Conservation (phyloP, 2,113 vertebrate genomes). For the Eleginops maclovinus region DNA sequence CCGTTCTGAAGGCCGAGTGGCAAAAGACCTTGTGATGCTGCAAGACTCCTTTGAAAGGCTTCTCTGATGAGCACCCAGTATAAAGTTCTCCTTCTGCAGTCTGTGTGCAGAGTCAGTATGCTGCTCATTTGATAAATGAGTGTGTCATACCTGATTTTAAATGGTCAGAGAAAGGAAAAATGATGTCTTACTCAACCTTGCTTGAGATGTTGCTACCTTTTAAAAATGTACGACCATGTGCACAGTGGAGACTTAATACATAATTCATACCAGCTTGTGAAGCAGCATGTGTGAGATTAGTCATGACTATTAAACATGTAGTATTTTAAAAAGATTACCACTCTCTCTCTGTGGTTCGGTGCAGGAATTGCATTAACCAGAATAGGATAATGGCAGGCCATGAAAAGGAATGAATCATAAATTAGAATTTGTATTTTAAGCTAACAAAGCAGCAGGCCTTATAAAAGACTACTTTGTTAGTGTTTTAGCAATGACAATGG, state of each 20-base stretch:
- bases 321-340: slow-evolving; percentile 28
- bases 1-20: slow-evolving; percentile 51
- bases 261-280: slow-evolving; percentile 34
- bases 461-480: not conserved
- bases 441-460: slow-evolving; percentile 17
- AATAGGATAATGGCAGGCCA: slow-evolving; percentile 25
- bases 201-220: slow-evolving; percentile 6
- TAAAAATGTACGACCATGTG: slow-evolving; percentile 21
- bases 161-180: not conserved
- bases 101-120: slow-evolving; percentile 13
- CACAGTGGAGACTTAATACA: not conserved
- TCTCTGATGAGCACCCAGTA: slow-evolving; percentile 62
- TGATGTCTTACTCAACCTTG: not conserved
- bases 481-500: slow-evolving; percentile 1
- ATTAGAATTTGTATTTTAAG: slow-evolving; percentile 31
- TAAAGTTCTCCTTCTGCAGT: slow-evolving; percentile 46
- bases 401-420: slow-evolving; percentile 28
- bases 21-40: slow-evolving; percentile 64
- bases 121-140: not conserved
- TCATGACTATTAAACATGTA: slow-evolving; percentile 25
- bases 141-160: not conserved
- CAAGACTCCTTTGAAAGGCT: slow-evolving; percentile 64
- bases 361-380: slow-evolving; percentile 24
- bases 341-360: slow-evolving; percentile 7
- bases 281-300: slow-evolving; percentile 37